phyloP scores from a whole-genome alignment of 2,888 invertebrate genomes.

The Timandra comae region DNA sequence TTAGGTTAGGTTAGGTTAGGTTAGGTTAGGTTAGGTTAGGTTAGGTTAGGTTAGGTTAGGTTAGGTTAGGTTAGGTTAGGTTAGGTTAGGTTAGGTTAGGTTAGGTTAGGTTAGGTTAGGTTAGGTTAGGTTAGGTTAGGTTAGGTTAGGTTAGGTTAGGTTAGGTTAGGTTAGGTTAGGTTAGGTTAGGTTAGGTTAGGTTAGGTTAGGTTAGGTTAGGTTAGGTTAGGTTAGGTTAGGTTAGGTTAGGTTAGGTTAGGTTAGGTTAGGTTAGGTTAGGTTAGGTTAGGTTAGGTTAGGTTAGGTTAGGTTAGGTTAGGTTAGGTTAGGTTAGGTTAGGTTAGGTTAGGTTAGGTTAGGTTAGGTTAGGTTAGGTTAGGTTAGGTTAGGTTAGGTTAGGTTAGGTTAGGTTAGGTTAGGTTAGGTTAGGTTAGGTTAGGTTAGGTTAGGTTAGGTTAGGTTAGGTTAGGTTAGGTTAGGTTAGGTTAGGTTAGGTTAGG shows the following conservation, averaged over 20 bases:
- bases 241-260: constrained; percentile 10
- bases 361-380: no score
- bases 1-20: no score
- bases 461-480: constrained; percentile 8
- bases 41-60: constrained; percentile 10
- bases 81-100: constrained; percentile 8
- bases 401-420: background rate
- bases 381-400: no score
- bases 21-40: no score
- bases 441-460: constrained; percentile 10
- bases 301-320: no score
- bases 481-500: constrained; percentile 8
- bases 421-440: constrained; percentile 12
- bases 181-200: background rate
- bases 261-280: constrained; percentile 12
- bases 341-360: no score
- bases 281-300: constrained; percentile 7
- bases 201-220: constrained; percentile 1
- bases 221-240: constrained; percentile 10
- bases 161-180: background rate
- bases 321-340: no score
- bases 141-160: constrained; percentile 13
- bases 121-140: constrained; percentile 10
- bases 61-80: constrained; percentile 9
- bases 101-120: constrained; percentile 9